These are phyloP conservation scores for Tetheella fluctuosa DNA, from an alignment of 2,888 invertebrate species.

Conservation along the genomic window DNA sequence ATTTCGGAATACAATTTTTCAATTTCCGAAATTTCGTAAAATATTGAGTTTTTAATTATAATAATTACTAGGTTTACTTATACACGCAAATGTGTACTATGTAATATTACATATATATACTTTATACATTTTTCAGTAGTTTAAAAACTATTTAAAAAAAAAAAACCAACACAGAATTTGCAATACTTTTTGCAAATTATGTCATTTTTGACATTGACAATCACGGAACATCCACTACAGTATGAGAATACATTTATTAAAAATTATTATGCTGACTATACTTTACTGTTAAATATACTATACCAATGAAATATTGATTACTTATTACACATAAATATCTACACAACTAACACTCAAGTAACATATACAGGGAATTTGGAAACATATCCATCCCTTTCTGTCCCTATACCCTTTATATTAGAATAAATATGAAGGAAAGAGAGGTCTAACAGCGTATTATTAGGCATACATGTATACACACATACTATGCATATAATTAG, in stretches of 20 bases:
- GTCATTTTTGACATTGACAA: not conserved
- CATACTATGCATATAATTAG: slow-evolving; percentile 69
- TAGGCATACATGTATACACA: slow-evolving; percentile 73
- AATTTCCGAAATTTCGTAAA: not conserved
- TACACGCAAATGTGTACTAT: not conserved
- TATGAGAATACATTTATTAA: not conserved
- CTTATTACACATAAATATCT: slow-evolving; percentile 12
- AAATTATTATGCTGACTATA: slow-evolving; percentile 4
- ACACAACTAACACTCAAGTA: not conserved
- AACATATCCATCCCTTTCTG: slow-evolving; percentile 31
- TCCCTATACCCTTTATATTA: slow-evolving; percentile 71
- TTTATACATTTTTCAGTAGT: not conserved
- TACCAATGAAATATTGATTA: slow-evolving; percentile 11
- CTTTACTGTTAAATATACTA: not conserved
- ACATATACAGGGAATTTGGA: not conserved
- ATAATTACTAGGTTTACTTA: not conserved
- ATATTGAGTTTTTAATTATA: not conserved
- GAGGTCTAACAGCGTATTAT: slow-evolving; percentile 38
- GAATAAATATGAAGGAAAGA: slow-evolving; percentile 72
- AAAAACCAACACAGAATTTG: too few species aligned
- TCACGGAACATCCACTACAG: not conserved
- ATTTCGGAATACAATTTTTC: too few species aligned
- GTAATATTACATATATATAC: not conserved
- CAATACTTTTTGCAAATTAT: not conserved
- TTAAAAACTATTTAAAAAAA: not conserved